phyloP scores from a whole-genome alignment of 1,140 invertebrate species.

The Microvelia longipes region DNA sequence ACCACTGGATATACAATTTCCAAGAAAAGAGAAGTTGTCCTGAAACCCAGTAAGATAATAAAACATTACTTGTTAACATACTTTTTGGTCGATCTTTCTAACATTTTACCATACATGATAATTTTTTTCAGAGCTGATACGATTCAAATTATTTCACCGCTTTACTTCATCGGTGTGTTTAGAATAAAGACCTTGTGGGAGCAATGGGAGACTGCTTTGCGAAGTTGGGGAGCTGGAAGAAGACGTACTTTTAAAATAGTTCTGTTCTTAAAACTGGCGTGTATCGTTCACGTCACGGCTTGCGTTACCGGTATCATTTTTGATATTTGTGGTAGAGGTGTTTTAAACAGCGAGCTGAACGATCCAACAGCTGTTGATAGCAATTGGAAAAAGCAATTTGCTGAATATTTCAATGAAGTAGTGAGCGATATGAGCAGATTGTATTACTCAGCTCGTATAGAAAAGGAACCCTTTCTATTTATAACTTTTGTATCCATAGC shows the following conservation, averaged over 20 bases:
- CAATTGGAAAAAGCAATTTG: neutral
- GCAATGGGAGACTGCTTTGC: neutral
- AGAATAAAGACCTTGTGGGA: neutral
- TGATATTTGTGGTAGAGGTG: neutral
- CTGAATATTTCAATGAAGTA: neutral
- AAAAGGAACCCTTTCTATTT: neutral
- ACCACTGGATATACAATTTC: neutral
- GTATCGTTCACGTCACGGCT: neutral
- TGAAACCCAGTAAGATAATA: neutral
- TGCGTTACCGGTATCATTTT: neutral
- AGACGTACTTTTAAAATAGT: neutral
- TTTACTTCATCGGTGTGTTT: neutral
- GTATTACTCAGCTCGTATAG: neutral
- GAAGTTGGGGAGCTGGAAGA: neutral
- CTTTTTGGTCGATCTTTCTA: neutral
- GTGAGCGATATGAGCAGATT: neutral
- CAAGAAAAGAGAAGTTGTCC: neutral
- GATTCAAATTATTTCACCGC: neutral
- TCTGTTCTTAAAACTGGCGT: neutral
- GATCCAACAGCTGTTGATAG: neutral
- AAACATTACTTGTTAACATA: neutral
- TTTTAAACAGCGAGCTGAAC: too few relatives aligned
- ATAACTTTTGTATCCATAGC: neutral
- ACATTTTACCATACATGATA: neutral
- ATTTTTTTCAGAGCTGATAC: neutral